A percentile compares a stretch with the other conserved stretches of the same genome.
phyloP scores from a whole-genome alignment of 2,888 invertebrate genomes.

The Agrypnus murinus region DNA sequence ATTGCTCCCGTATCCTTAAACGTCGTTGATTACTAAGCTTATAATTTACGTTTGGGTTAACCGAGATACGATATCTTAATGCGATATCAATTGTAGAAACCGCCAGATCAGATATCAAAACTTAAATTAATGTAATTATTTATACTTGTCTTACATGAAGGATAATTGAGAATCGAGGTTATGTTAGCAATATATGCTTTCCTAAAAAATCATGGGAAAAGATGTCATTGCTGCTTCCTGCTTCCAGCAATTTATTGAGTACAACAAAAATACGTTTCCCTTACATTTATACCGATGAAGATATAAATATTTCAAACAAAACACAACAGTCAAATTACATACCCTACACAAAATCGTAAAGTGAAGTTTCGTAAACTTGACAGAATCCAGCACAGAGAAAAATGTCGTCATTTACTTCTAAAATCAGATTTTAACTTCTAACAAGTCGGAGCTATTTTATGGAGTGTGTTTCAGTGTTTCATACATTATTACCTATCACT shows the following conservation, averaged over 20 bases:
- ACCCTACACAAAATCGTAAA: neutral
- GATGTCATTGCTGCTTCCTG: too few relatives aligned
- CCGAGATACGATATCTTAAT: neutral
- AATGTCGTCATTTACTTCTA: conserved; percentile 7
- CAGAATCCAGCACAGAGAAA: neutral
- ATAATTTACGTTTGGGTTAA: neutral
- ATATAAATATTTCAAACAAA: neutral
- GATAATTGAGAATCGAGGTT: too few relatives aligned
- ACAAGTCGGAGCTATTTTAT: conserved; percentile 8
- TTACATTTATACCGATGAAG: neutral
- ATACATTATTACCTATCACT: conserved; percentile 9
- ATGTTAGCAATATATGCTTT: too few relatives aligned
- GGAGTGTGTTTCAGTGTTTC: conserved; percentile 5
- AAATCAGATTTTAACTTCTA: conserved; percentile 18
- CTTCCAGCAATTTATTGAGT: too few relatives aligned
- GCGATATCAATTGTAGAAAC: neutral
- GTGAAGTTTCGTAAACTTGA: neutral
- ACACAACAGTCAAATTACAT: neutral
- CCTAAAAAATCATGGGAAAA: too few relatives aligned
- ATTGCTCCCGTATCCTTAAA: neutral
- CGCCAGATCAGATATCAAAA: too few relatives aligned
- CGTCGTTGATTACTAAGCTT: neutral
- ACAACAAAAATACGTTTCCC: neutral
- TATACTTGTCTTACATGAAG: too few relatives aligned
- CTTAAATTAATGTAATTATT: too few relatives aligned